Evolutionary conservation across 2,797 vertebrate genomes (phyloP), one percentile per base, ranked within the genome.

Genomic region (Crax fasciolata): DNA sequence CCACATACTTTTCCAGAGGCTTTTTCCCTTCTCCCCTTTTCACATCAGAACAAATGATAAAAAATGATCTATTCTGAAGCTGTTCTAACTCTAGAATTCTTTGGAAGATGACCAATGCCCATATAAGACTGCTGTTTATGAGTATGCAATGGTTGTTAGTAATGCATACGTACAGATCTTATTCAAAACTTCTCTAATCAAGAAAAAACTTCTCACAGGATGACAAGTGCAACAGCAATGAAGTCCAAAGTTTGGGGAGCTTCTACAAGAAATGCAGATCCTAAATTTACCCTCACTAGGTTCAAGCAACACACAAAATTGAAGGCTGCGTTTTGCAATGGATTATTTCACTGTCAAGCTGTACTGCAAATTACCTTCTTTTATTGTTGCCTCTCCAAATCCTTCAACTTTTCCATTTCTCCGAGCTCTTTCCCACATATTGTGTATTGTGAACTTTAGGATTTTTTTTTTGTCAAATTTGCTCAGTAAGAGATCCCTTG

Each of bases 1-100:
- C 30, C 28, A 65, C 13, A 65, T 51, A 72, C 15, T 91, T 89
- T 63, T 77, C 41, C 38, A 68, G 57, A 90, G 25, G 63, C 14
- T 67, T 73, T 39, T 76, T 51, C 20, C 51, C 20, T 83, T 66
- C 39, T 41, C 76, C 3, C 2, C 58, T 61, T n/a, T 41, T 46
- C 14, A 75, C 21, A 63, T 78, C 68, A 74, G 81, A 92, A 87
- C 18, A 49, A 59, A 71, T 39, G 32, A 75, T 35, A 80, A 8
- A 65, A 89, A 92, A 85, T 49, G 4, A 28, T n/a, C 21, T 12
- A 35, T 54, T 94, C 84, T 81, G 76, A 84, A 90, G 72, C 25
- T 32, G 78, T 48, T 1, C 23, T 14, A 77, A 80, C 41, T 81
- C 65, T 35, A 77, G n/a, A 89, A 81, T 81, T 78, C n/a, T 83